Evolutionary conservation across 2,888 invertebrate species (phyloP), one percentile per base, ranked within the genome.

Genomic region (Sarcophaga subvicina): DNA sequence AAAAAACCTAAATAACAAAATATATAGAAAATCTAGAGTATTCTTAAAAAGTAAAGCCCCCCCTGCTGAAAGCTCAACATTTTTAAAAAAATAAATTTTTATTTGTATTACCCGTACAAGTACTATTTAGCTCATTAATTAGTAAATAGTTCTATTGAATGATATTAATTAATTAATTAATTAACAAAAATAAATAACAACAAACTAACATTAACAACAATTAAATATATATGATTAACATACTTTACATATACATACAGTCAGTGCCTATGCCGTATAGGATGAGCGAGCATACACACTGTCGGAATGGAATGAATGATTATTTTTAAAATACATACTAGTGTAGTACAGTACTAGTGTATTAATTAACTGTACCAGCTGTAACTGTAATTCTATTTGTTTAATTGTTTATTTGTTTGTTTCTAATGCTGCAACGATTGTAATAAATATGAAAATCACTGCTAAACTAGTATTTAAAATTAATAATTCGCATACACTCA

Each of bases 41-140:
- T 54, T 64, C 49, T 22, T 71, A 14, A 62, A 76, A 69, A 14
- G 17, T 54, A 59, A 75, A n/a, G 6, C 5, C 59, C 78, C 10
- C 59, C 78, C 78, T 67, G 86, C 84, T 81, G 62, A 81, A 75
- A 81, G 83, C 80, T 79, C 86, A 87, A 84, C 17, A 81, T 14
- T 81, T 78, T 81, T 78, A 2, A n/a, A 59, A 22, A 71, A 47
- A 20, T 59, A 66, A 45, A 37, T 11, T 82, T 71, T 37, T 54
- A 54, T 54, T 12, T 14, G 17, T 54, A 54, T 54, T 54, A 54
- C 0, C 5, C 17, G 12, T 54, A 54, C 12, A 14, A 54, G 54
- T 54, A 54, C 12, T 54, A 54, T 54, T 54, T 54, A 54, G 54
- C 12, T 54, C 14, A 62, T 45, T 25, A 49, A 22, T n/a, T 71